Evolutionary conservation across 2,113 vertebrate genomes (phyloP), one percentile per base, ranked within the genome.

Genomic region (Centropus bengalensis): DNA sequence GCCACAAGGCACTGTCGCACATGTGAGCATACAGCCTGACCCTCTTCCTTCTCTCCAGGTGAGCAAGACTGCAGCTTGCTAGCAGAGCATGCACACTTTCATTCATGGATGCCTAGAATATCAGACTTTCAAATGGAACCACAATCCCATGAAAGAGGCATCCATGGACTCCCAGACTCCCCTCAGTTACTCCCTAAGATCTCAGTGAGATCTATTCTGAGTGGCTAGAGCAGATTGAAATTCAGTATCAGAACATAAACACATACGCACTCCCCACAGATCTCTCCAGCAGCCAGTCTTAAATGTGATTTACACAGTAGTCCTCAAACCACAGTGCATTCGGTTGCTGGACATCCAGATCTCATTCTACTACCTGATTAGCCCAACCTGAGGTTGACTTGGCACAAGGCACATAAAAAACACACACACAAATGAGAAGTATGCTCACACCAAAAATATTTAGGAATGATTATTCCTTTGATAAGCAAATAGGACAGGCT

Each of bases 251-350:
- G 42, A 86, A 42, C 20, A 32, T 8, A 33, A 45, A 62, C 21
- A 18, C 47, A 14, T 18, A 12, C 9, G 8, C 12, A 15, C 28
- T 12, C 5, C 12, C 28, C 15, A 4, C 14, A 27, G 14, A 10
- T 33, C 42, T 69, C 55, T 44, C 18, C 36, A 44, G 16, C 33
- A 40, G 38, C 33, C 58, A 40, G 21, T 36, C 71, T 77, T 14
- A 36, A 18, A 21, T 22, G 14, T 27, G 18, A 36, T 20, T 19
- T 36, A 6, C 20, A 44, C 26, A 38, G 21, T 5, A 69, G 22
- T n/a, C 51, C 19, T 44, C 14, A 18, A 14, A 49, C 8, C 33
- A 36, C 1, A 0, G 9, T 51, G 9, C 13, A 27, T 6, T 10
- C 56, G n/a, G n/a, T 17, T 32, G 26, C 56, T 56, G 24, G 14